A percentile compares a stretch with the other conserved stretches of the same genome.
Evolutionary conservation across 2,797 vertebrate species (phyloP).

Genomic region (Margarornis squamiger): DNA sequence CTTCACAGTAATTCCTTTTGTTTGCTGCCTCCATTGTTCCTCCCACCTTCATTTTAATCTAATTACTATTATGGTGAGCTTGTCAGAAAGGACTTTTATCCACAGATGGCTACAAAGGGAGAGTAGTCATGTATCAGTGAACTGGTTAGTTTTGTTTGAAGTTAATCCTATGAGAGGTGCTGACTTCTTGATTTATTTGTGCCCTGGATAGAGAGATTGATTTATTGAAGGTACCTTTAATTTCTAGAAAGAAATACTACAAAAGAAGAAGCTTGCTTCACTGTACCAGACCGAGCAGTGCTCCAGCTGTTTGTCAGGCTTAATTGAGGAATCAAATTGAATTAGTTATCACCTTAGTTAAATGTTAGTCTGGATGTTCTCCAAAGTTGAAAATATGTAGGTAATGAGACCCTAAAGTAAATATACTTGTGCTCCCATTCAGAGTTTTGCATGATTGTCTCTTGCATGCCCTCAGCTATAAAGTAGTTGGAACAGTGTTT

Average conservation of each 20-base stretch:
- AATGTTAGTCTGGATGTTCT: not conserved
- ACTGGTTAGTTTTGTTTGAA: not conserved
- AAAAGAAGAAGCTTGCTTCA: not conserved
- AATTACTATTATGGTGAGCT: not conserved
- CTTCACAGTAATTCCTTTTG: not conserved
- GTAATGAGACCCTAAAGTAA: not conserved
- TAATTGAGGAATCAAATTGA: not conserved
- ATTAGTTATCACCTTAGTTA: not conserved
- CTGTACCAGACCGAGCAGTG: not conserved
- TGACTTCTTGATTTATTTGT: not conserved
- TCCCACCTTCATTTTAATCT: slow-evolving; percentile 4
- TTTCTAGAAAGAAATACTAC: not conserved
- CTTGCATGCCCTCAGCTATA: not conserved
- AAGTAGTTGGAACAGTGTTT: not conserved
- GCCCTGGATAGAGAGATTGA: not conserved
- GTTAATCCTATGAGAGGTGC: not conserved
- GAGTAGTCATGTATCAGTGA: not conserved
- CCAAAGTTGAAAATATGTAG: not conserved
- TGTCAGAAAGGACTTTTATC: not conserved
- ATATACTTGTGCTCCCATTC: not conserved
- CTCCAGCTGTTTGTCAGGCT: not conserved
- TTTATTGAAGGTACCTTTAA: not conserved
- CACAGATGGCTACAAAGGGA: not conserved
- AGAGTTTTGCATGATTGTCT: not conserved
- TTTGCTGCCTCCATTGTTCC: not conserved